These are phyloP conservation scores for Tachina lurida DNA, from an alignment of 2,888 invertebrate species.

Conservation along the genomic window DNA sequence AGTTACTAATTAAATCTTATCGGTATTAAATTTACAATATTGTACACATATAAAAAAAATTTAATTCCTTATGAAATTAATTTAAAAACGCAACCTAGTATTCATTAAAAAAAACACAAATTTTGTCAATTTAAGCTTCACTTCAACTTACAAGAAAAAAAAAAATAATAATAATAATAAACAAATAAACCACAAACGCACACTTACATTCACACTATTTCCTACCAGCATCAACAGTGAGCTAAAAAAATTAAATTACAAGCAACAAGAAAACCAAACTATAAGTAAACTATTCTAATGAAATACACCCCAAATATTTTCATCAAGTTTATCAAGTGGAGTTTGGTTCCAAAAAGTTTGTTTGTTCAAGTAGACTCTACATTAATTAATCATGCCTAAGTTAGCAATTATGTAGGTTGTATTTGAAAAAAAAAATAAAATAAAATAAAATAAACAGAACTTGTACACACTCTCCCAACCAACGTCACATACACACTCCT, in stretches of 20 bases:
- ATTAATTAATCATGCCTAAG: constrained; percentile 72
- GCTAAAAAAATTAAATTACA: constrained; percentile 40
- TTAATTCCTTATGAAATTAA: constrained; percentile 21
- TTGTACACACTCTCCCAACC: constrained; percentile 1
- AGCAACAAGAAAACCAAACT: constrained; percentile 31
- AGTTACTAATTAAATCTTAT: too few relatives aligned
- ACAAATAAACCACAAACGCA: neutral
- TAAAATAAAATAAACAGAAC: neutral
- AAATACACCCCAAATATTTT: constrained; percentile 62
- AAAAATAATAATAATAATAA: neutral
- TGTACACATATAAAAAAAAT: too few relatives aligned
- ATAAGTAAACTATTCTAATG: constrained; percentile 61
- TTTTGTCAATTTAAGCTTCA: constrained; percentile 67
- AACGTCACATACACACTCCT: constrained; percentile 29
- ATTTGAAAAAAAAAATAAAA: constrained; percentile 49
- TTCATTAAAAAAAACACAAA: constrained; percentile 22
- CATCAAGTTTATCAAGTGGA: constrained; percentile 69
- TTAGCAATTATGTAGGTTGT: constrained; percentile 70
- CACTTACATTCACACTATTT: neutral
- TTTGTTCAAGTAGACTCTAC: constrained; percentile 69
- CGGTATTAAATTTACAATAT: too few relatives aligned
- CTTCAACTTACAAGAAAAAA: constrained; percentile 32
- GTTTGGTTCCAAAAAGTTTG: constrained; percentile 70
- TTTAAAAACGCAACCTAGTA: constrained; percentile 18
- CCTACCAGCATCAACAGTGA: constrained; percentile 27